Evolutionary conservation across 37 sponge, comb jelly and placozoan species (phyloP).

Genomic region (Ephydatia muelleri): DNA sequence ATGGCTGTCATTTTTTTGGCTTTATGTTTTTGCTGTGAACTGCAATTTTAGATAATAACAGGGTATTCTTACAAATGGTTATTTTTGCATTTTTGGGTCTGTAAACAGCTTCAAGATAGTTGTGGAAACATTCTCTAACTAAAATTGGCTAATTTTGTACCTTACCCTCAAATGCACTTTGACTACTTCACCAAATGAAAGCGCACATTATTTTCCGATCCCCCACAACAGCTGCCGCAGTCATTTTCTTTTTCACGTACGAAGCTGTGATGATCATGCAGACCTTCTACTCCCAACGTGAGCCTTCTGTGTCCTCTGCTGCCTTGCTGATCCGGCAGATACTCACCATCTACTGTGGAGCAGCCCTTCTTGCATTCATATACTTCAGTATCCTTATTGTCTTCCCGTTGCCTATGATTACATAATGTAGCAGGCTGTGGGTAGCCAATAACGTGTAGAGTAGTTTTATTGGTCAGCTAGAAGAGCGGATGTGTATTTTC

Average conservation of each 20-base stretch:
- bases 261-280: slow-evolving; percentile 46
- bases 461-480: neutral
- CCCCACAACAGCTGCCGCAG: slow-evolving; percentile 49
- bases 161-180: neutral
- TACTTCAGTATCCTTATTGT: neutral
- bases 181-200: neutral
- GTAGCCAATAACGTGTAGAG: neutral
- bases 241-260: slow-evolving; percentile 42
- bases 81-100: too few species aligned
- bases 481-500: neutral
- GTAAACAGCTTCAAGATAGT: too few species aligned
- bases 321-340: neutral
- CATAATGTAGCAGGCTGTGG: neutral
- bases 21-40: too few species aligned
- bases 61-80: too few species aligned
- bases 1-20: too few species aligned
- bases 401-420: neutral
- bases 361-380: slow-evolving; percentile 4
- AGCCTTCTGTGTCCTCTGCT: neutral
- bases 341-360: slow-evolving; percentile 19
- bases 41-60: too few species aligned
- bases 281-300: slow-evolving; percentile 5
- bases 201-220: too few species aligned
- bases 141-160: too few species aligned
- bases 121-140: too few species aligned